Percentiles rank a stretch among this genome's conserved stretches.
Evolutionary conservation across 2,888 invertebrate genomes (phyloP).

Genomic region (Melieria picta): DNA sequence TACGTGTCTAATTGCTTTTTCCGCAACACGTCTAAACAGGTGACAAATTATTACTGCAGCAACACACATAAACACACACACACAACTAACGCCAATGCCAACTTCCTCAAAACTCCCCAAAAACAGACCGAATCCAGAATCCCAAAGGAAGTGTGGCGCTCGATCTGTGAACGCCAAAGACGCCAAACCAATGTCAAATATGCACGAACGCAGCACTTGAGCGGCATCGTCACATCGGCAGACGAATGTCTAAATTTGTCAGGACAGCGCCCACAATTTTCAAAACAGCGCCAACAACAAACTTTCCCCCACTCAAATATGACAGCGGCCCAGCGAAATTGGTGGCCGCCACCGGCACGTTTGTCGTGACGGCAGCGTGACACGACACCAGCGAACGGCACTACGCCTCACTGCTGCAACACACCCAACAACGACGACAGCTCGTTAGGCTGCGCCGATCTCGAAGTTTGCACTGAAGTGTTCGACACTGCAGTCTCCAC

Average conservation of each 20-base stretch:
- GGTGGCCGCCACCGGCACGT: not conserved
- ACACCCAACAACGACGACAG: conserved; percentile 27
- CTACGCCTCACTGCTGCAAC: conserved; percentile 42
- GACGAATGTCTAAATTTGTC: conserved; percentile 6
- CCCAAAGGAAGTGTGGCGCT: conserved; percentile 6
- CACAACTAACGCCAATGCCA: not conserved
- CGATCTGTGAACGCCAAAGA: not conserved
- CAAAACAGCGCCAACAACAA: too few relatives aligned
- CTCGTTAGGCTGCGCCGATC: not conserved
- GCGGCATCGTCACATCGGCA: not conserved
- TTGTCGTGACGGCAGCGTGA: not conserved
- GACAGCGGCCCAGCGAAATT: not conserved
- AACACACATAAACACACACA: too few relatives aligned
- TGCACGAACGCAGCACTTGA: not conserved
- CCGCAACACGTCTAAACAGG: conserved; percentile 40
- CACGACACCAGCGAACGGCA: conserved; percentile 30
- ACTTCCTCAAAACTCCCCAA: not conserved
- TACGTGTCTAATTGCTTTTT: conserved; percentile 48
- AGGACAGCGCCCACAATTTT: not conserved
- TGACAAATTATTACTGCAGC: conserved; percentile 36
- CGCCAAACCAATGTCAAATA: not conserved
- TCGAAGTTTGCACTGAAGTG: not conserved
- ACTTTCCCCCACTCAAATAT: too few relatives aligned
- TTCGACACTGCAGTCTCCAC: not conserved
- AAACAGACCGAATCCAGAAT: not conserved